Evolutionary conservation across 1,140 invertebrate species (phyloP), one percentile per base, ranked within the genome.

Genomic region (Mactra quadrangularis): DNA sequence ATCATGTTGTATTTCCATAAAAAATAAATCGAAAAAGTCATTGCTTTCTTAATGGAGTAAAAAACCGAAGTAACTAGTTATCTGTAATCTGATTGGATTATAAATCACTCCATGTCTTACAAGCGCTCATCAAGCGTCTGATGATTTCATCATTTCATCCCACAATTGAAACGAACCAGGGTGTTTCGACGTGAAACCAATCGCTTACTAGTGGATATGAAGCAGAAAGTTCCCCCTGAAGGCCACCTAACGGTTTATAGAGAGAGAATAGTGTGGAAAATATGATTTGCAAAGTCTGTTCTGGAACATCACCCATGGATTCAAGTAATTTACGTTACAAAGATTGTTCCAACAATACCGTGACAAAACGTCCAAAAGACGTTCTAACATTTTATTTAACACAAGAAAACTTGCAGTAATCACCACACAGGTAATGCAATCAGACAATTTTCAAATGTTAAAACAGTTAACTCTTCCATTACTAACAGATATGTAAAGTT

Each of bases 251-350:
- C 27, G 33, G 27, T n/a, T n/a, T 62, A 45, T 76, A 29, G 47
- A 76, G 25, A 60, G 19, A 35, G 62, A 60, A 52, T 38, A 35
- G 27, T 45, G 47, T 76, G 38, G 64, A 57, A 81, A 81, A 53
- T 81, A 81, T 81, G 45, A 70, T 70, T 78, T 78, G 60, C 59
- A 78, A 50, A 64, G 41, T 57, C 33, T 29, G 59, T 66, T 78
- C 41, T 60, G 45, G 75, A 47, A 64, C 15, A 78, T 50, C 41
- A n/a, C 75, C 52, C 75, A 53, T 78, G 41, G 75, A 78, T 78
- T 78, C 75, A 66, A 66, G 59, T 66, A 78, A 78, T 78, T 78
- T 78, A 52, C 75, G 64, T 68, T 68, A 68, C 64, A 29, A 31
- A 11, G 41, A 52, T 68, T 55, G 25, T 55, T 53, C 31, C 31